phyloP scores from a whole-genome alignment of 2,888 invertebrate species.

The Eulithis testata region DNA sequence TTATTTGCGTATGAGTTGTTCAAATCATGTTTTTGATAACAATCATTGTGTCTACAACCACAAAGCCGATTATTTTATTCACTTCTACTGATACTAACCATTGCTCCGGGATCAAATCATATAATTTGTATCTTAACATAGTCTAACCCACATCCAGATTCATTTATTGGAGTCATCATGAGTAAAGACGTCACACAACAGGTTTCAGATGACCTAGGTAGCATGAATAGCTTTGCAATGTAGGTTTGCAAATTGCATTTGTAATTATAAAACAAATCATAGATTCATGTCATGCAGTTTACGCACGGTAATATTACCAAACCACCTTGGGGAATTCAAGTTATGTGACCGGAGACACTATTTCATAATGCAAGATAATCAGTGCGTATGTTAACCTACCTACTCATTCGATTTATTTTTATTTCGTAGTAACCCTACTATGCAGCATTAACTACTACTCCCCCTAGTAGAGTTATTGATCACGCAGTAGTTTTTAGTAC shows the following conservation, averaged over 20 bases:
- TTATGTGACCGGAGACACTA: slow-evolving; percentile 21
- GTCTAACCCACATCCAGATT: too few species aligned
- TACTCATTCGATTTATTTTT: neutral
- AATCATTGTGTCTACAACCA: too few species aligned
- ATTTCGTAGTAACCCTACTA: neutral
- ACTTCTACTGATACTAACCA: too few species aligned
- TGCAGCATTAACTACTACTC: too few species aligned
- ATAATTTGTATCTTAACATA: too few species aligned
- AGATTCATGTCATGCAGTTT: slow-evolving; percentile 11
- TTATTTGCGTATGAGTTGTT: too few species aligned
- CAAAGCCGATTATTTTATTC: too few species aligned
- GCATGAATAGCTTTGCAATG: slow-evolving; percentile 15
- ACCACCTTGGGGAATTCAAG: slow-evolving; percentile 20
- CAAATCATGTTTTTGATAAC: too few species aligned
- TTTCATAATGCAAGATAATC: slow-evolving; percentile 18
- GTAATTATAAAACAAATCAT: slow-evolving; percentile 15
- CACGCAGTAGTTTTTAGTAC: too few species aligned
- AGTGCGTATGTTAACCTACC: slow-evolving; percentile 5
- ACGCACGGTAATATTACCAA: slow-evolving; percentile 14
- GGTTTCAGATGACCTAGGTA: neutral
- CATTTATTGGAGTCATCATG: neutral
- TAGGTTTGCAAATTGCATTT: slow-evolving; percentile 3
- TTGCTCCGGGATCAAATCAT: too few species aligned
- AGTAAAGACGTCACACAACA: neutral
- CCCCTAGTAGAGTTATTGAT: too few species aligned